These are phyloP conservation scores for Sinocyclocheilus maitianheensis DNA, from an alignment of 2,113 vertebrate species.

Conservation along the genomic window DNA sequence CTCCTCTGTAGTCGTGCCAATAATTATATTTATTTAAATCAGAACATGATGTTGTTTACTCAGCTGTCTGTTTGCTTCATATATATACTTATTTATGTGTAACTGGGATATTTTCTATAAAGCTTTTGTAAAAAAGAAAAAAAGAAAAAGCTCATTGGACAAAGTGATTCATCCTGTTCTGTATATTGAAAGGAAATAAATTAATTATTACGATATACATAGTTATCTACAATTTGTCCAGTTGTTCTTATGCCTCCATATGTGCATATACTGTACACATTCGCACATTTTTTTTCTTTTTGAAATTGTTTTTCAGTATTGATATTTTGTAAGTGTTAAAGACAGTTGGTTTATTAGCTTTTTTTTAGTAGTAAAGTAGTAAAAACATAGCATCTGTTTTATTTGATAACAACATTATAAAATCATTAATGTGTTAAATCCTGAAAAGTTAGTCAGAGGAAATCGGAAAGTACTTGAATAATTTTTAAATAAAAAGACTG, in stretches of 20 bases:
- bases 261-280: neutral
- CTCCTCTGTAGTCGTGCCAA: slow-evolving; percentile 24
- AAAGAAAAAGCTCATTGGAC: neutral
- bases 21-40: slow-evolving; percentile 36
- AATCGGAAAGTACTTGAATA: neutral
- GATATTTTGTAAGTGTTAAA: neutral
- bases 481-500: neutral
- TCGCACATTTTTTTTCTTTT: neutral
- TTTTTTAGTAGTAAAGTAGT: no score
- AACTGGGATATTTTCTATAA: slow-evolving; percentile 9
- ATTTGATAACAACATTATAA: neutral
- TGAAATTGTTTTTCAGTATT: neutral
- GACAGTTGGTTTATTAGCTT: neutral
- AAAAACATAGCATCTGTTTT: neutral
- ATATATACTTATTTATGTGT: slow-evolving; percentile 19
- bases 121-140: slow-evolving; percentile 16
- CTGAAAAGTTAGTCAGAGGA: neutral
- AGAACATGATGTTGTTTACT: neutral
- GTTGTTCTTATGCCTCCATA: neutral
- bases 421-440: neutral
- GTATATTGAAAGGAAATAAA: slow-evolving; percentile 12
- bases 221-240: neutral
- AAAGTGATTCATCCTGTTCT: neutral
- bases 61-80: neutral
- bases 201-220: neutral